A percentile compares a stretch with the other conserved stretches of the same genome.
Conservation (phyloP, 2,797 vertebrate species). For the Phrynocephalus forsythii region DNA sequence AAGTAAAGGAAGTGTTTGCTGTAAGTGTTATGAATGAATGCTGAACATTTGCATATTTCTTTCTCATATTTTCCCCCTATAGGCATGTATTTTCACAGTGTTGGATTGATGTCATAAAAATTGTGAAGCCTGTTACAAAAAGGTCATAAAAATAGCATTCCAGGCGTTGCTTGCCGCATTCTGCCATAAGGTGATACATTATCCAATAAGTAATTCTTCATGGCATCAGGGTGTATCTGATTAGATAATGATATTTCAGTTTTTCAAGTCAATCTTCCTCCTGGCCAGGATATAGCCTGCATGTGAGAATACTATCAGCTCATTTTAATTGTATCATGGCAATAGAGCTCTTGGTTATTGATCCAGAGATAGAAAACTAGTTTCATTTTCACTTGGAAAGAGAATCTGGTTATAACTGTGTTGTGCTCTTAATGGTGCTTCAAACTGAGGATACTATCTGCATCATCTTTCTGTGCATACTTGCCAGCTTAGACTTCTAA, state of each 20-base stretch:
- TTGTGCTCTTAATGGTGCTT: not conserved
- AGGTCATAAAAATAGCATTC: constrained; percentile 15
- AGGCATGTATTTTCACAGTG: constrained; percentile 8
- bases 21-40: constrained; percentile 11
- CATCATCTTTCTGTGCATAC: no score
- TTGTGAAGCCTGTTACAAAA: constrained; percentile 2
- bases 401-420: not conserved
- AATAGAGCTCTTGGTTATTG: not conserved
- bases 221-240: constrained; percentile 6
- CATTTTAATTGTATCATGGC: not conserved
- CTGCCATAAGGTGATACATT: not conserved
- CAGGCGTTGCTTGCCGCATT: not conserved
- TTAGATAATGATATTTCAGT: constrained; percentile 6
- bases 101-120: not conserved
- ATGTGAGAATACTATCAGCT: not conserved
- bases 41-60: constrained; percentile 14
- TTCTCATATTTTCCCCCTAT: not conserved
- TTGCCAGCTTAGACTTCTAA: not conserved
- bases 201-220: not conserved
- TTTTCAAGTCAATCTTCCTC: not conserved
- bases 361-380: not conserved
- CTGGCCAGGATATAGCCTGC: not conserved
- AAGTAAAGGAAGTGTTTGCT: not conserved
- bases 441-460: not conserved
- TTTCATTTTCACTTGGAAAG: not conserved